Base-by-base conservation (phyloP, 2,888 invertebrate genomes). In the Dendrolimus pini region DNA sequence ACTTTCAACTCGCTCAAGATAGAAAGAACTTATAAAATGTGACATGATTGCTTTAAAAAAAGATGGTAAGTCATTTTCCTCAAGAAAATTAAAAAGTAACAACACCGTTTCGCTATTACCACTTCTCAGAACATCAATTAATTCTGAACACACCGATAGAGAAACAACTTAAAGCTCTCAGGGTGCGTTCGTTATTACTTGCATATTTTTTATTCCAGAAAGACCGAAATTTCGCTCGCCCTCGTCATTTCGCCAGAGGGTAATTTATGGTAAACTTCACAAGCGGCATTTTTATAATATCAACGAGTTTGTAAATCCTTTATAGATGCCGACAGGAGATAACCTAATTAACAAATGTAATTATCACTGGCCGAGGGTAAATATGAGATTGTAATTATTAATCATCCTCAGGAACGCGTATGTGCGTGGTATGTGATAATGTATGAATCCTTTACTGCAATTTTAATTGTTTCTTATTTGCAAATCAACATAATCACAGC, bases 331-430 rank as follows among this genome's bases (percentile, higher is more conserved):
- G 90, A 78, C 74, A 60, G 60, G 65, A 85, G 89, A 89, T 90
- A 89, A 90, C 87, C 88, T 89, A 89, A 89, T 90, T 90, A 89
- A 89, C 86, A 83, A 86, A 89, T 79, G 83, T 85, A 84, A 80
- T 88, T 83, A 82, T 85, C 84, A 85, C 75, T 81, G 81, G 74
- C 63, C 68, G 73, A 75, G 70, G 77, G 72, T 58, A 18, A 47
- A 53, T 53, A 53, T 53, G 54, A 42, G 52, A 14, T 52, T 53
- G 13, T 12, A 12, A 3, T 12, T 52, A 7, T 12, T 52, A 52
- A 52, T 52, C 10, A 52, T 52, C 52, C 52, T 52, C 7, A n/a
- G 6, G 12, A 52, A 12, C 0, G 12, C 52, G 10, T 12, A 52
- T 52, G 3, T 6, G 52, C 7, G 14, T 12, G n/a, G 10, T n/a